A percentile compares a stretch with the other conserved stretches of the same genome.
Conservation (phyloP, 1,140 invertebrate species). For the Drosophila santomea region DNA sequence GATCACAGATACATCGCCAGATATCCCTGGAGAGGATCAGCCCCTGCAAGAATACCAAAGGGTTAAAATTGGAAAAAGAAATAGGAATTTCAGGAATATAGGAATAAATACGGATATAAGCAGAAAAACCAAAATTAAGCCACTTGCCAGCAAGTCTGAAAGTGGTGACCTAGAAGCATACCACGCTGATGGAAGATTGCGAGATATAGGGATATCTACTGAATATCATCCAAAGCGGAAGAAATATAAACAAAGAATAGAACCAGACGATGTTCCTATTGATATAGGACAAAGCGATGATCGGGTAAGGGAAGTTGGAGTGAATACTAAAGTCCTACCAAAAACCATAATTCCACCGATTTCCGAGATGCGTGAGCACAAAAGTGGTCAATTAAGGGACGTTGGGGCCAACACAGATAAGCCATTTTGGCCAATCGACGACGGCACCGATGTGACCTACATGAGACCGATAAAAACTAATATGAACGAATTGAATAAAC, state of each 20-base stretch:
- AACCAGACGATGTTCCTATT: not conserved
- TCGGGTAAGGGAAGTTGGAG: slow-evolving; percentile 5
- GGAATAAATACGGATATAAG: slow-evolving; percentile 19
- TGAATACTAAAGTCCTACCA: slow-evolving; percentile 16
- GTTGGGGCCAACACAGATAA: slow-evolving; percentile 4
- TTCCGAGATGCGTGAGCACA: not conserved
- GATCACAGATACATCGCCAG: not conserved
- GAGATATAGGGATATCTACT: not conserved
- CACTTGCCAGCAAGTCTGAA: not conserved
- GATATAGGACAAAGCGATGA: not conserved
- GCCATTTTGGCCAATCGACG: not conserved
- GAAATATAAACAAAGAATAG: not conserved
- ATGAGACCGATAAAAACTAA: not conserved
- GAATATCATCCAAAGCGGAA: not conserved
- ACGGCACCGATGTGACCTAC: not conserved
- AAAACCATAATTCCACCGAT: not conserved
- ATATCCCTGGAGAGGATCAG: slow-evolving; percentile 8
- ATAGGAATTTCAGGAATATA: not conserved
- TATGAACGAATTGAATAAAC: not conserved
- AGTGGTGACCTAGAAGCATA: not conserved
- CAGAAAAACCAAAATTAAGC: not conserved
- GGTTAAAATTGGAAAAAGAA: slow-evolving; percentile 1
- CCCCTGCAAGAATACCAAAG: not conserved
- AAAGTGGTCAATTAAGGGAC: not conserved
- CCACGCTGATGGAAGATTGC: not conserved